Evolutionary conservation across 2,888 invertebrate species (phyloP), one percentile per base, ranked within the genome.

Genomic region (Orthonychiurus folsomi): DNA sequence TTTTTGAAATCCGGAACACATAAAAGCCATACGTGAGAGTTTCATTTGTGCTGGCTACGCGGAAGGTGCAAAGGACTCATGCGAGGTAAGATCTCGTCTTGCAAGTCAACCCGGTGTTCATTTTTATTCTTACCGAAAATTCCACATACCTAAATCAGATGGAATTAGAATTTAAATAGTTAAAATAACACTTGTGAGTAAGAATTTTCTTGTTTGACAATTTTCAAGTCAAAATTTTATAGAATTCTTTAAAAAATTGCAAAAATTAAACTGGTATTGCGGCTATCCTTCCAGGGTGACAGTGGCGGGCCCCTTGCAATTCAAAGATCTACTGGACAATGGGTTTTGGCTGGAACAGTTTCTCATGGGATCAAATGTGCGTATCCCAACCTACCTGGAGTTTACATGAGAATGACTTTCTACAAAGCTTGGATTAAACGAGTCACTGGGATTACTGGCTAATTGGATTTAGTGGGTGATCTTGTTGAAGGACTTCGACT

Each of bases 41-140:
- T 93, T 93, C 79, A 81, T 93, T 26, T 93, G 93, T 74, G 93
- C 93, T 0, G 93, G 93, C 47, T 93, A 93, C 76, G 89, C 91
- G 48, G 89, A 89, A 72, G 93, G 93, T 0, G 87, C 89, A 75
- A 90, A 89, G 76, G 93, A 93, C 76, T 92, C 93, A 9, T 93
- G 93, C 76, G 93, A 93, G 82, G 93, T 91, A 78, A 80, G 80
- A 55, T 25, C 15, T 55, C n/a, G 56, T 9, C 20, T 9, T n/a
- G 21, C 5, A n/a, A n/a, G n/a, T n/a, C n/a, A n/a, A n/a, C n/a
- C n/a, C n/a, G n/a, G n/a, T n/a, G n/a, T n/a, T n/a, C n/a, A n/a
- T n/a, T n/a, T n/a, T n/a, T n/a, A n/a, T n/a, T n/a, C n/a, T n/a
- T n/a, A n/a, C n/a, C n/a, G n/a, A n/a, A n/a, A n/a, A n/a, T 47